phyloP scores from a whole-genome alignment of 2,888 invertebrate genomes.

The Zonitis immaculata region DNA sequence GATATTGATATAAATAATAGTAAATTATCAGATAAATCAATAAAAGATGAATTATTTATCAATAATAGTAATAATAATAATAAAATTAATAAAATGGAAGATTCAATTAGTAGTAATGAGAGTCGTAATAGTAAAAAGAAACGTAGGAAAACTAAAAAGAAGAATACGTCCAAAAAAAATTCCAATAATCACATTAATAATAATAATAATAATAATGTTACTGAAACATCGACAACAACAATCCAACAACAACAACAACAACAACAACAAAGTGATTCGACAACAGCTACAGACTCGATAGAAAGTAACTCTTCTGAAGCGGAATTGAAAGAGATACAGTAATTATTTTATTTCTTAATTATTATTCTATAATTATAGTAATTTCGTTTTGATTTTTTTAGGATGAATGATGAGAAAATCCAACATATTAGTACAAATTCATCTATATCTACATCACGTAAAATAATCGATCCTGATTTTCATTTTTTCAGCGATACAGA shows the following conservation, averaged over 20 bases:
- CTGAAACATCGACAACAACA: slow-evolving; percentile 25
- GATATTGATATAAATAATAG: slow-evolving; percentile 47
- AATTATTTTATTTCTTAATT: slow-evolving; percentile 19
- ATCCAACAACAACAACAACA: slow-evolving; percentile 25
- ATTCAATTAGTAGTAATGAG: slow-evolving; percentile 40
- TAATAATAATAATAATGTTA: background rate
- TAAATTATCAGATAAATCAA: slow-evolving; percentile 5
- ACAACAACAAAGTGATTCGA: slow-evolving; percentile 38
- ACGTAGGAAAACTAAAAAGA: slow-evolving; percentile 77
- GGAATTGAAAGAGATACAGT: slow-evolving; percentile 46
- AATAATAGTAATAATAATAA: background rate
- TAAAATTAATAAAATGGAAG: slow-evolving; percentile 17
- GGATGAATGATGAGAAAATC: slow-evolving; percentile 10
- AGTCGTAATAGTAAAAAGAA: slow-evolving; percentile 65
- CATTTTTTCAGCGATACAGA: slow-evolving; percentile 95
- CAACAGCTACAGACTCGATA: slow-evolving; percentile 41
- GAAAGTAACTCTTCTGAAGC: slow-evolving; percentile 46
- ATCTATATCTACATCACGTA: slow-evolving; percentile 17
- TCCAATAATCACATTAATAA: slow-evolving; percentile 43
- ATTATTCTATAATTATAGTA: background rate
- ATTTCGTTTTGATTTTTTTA: too few relatives aligned
- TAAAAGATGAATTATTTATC: background rate
- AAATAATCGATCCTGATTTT: slow-evolving; percentile 60
- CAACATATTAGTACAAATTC: background rate
- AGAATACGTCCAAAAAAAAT: slow-evolving; percentile 68